These are phyloP conservation scores for Eudemis profundana DNA, from an alignment of 2,888 invertebrate species.

Conservation along the genomic window DNA sequence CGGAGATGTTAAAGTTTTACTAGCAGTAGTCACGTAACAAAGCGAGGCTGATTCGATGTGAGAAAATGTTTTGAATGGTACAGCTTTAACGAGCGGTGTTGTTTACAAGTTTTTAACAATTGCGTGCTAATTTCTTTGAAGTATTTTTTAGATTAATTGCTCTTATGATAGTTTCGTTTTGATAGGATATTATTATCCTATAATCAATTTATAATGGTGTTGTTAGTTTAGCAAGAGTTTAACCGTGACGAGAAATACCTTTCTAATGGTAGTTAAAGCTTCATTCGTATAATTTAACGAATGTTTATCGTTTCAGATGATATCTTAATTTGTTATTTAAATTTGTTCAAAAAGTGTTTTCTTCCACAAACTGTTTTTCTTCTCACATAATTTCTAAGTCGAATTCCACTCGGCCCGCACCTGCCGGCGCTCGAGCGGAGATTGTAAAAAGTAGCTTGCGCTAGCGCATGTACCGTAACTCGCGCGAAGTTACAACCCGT, in stretches of 20 bases:
- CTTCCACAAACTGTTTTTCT: conserved; percentile 11
- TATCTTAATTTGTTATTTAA: background rate
- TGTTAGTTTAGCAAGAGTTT: background rate
- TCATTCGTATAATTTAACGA: background rate
- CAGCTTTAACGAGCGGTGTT: conserved; percentile 36
- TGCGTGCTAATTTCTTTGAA: conserved; percentile 23
- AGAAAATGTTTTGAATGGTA: conserved; percentile 37
- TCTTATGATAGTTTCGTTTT: background rate
- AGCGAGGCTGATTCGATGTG: conserved; percentile 40
- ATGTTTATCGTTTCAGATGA: background rate
- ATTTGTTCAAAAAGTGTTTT: background rate
- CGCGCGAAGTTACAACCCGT: conserved; percentile 25
- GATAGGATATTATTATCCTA: background rate
- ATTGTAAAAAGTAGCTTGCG: conserved; percentile 27
- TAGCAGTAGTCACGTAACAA: conserved; percentile 60
- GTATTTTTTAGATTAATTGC: conserved; percentile 1
- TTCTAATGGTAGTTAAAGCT: background rate
- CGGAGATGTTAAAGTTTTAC: conserved; percentile 58
- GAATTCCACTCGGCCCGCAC: conserved; percentile 16
- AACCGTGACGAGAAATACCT: background rate
- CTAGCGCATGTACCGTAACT: conserved; percentile 24
- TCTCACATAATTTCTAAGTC: conserved; percentile 23
- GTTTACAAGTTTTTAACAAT: conserved; percentile 38
- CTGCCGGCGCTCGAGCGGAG: conserved; percentile 3
- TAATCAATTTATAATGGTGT: background rate